phyloP scores from a whole-genome alignment of 2,888 invertebrate genomes.

The Blastobasis lacticolella region DNA sequence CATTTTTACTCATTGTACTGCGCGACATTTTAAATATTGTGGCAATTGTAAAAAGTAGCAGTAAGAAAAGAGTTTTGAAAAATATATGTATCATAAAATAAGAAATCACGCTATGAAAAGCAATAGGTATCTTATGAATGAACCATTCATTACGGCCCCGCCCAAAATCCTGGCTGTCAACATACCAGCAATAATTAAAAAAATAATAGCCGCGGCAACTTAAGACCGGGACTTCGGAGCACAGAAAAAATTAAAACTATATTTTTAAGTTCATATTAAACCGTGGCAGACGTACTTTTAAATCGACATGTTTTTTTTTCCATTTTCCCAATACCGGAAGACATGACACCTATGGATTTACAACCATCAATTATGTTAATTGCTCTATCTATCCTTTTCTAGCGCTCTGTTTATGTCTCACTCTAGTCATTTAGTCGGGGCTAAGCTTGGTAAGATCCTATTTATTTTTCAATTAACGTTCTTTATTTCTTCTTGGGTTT shows the following conservation, averaged over 20 bases:
- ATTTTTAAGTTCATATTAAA: slow-evolving; percentile 1
- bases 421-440: background rate
- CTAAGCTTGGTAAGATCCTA: background rate
- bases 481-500: background rate
- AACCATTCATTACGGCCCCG: slow-evolving; percentile 15
- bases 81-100: too few relatives aligned
- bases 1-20: too few relatives aligned
- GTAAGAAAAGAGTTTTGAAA: too few relatives aligned
- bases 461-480: background rate
- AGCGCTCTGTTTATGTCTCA: background rate
- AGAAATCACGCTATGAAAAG: too few relatives aligned
- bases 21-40: too few relatives aligned
- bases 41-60: too few relatives aligned
- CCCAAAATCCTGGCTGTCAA: slow-evolving; percentile 26
- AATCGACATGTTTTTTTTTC: slow-evolving; percentile 26
- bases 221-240: slow-evolving; percentile 8
- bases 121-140: slow-evolving; percentile 5
- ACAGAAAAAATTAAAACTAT: slow-evolving; percentile 11
- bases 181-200: slow-evolving; percentile 27
- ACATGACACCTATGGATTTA: slow-evolving; percentile 57
- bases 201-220: slow-evolving; percentile 26
- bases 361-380: slow-evolving; percentile 56
- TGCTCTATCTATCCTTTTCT: slow-evolving; percentile 31
- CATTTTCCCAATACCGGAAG: slow-evolving; percentile 45
- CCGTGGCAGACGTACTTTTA: slow-evolving; percentile 16